Evolutionary conservation across 2,888 invertebrate species (phyloP).

Genomic region (Plagiodera versicolora): DNA sequence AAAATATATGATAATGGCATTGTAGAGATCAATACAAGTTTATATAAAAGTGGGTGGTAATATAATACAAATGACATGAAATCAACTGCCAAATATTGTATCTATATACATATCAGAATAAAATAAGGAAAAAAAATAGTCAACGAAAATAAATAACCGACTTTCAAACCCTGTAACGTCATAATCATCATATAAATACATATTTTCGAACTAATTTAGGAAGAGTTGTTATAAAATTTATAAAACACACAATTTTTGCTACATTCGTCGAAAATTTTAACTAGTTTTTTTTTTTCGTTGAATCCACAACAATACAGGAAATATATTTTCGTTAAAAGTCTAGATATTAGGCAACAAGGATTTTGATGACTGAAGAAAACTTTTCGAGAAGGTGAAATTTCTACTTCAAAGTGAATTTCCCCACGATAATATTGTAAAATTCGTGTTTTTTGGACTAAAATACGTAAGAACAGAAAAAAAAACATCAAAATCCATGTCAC

Average conservation of each 20-base stretch:
- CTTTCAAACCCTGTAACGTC: slow-evolving; percentile 45
- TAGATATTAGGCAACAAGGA: too few relatives aligned
- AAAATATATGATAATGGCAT: slow-evolving; percentile 48
- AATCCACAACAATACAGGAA: background rate
- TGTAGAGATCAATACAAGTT: slow-evolving; percentile 49
- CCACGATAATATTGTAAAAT: too few relatives aligned
- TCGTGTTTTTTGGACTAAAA: too few relatives aligned
- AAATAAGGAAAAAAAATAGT: slow-evolving; percentile 31
- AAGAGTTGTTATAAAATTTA: slow-evolving; percentile 46
- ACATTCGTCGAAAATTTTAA: slow-evolving; percentile 38
- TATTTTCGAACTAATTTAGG: slow-evolving; percentile 39
- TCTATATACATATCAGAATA: slow-evolving; percentile 39
- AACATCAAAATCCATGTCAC: too few relatives aligned
- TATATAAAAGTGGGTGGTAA: slow-evolving; percentile 36
- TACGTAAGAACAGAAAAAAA: too few relatives aligned
- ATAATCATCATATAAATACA: slow-evolving; percentile 35
- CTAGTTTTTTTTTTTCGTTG: slow-evolving; percentile 16
- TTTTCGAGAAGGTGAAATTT: too few relatives aligned
- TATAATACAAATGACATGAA: slow-evolving; percentile 30
- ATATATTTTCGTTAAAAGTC: too few relatives aligned
- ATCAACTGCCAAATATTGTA: slow-evolving; percentile 33
- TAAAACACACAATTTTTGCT: slow-evolving; percentile 46
- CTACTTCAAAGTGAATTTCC: too few relatives aligned
- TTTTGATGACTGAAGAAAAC: too few relatives aligned
- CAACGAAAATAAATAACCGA: slow-evolving; percentile 41